Conservation (phyloP, 2,797 vertebrate genomes). For the Crenichthys baileyi region DNA sequence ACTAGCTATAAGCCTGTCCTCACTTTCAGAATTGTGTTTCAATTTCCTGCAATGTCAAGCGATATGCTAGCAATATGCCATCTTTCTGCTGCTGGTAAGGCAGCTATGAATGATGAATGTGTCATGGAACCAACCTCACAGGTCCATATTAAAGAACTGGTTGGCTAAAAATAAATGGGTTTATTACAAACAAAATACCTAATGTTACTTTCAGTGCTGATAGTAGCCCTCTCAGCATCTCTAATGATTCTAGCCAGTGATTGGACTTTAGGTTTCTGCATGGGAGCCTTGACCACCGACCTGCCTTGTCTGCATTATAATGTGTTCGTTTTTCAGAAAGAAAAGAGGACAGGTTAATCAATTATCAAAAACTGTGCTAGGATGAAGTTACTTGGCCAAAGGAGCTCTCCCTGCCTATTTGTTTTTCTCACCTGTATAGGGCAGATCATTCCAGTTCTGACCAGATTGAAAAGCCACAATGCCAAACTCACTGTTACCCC, state of each 20-base stretch:
- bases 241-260: neutral
- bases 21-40: neutral
- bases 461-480: neutral
- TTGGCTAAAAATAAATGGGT: neutral
- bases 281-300: neutral
- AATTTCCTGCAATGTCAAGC: neutral
- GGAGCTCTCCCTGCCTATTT: neutral
- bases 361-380: too few relatives aligned
- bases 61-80: neutral
- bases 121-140: neutral
- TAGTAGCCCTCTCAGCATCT: neutral
- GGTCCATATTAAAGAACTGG: neutral
- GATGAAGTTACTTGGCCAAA: neutral
- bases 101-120: neutral
- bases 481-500: neutral
- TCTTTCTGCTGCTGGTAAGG: neutral
- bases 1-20: neutral
- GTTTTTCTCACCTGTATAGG: neutral
- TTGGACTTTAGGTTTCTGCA: neutral
- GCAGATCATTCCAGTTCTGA: neutral
- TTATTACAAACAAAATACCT: neutral
- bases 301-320: neutral
- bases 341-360: neutral
- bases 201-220: neutral
- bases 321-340: neutral